Conservation (phyloP, 2,113 vertebrate species). For the Scalopus aquaticus region DNA sequence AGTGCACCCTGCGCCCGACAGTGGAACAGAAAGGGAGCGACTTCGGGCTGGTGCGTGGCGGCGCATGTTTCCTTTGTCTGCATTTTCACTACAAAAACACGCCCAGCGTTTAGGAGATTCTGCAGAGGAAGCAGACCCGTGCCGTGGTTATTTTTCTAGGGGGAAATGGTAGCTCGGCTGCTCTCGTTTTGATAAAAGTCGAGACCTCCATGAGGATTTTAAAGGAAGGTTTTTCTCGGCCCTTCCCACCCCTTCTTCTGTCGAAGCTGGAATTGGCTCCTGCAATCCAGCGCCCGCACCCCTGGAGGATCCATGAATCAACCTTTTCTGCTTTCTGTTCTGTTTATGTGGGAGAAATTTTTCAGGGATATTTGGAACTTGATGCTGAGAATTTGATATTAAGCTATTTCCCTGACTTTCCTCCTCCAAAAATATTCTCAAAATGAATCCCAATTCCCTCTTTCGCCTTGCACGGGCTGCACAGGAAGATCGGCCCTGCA, state of each 20-base stretch:
- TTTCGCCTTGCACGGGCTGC: constrained; percentile 75
- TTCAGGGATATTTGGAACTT: background rate
- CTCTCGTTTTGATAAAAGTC: constrained; percentile 36
- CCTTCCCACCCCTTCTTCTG: background rate
- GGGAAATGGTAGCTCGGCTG: constrained; percentile 36
- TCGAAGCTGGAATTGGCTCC: background rate
- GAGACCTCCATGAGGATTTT: background rate
- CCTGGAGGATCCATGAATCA: background rate
- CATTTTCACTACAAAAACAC: constrained; percentile 71
- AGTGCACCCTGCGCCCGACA: constrained; percentile 67
- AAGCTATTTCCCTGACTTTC: background rate
- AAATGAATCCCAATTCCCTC: background rate
- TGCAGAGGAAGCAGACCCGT: constrained; percentile 28
- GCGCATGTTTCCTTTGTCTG: background rate
- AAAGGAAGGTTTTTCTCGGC: background rate
- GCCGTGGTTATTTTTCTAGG: background rate
- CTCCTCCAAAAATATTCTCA: background rate
- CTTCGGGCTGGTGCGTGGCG: too few species aligned
- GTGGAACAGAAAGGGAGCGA: background rate
- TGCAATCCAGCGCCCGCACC: background rate
- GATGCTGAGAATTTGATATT: background rate
- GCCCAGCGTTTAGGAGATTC: constrained; percentile 66
- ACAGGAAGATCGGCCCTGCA: constrained; percentile 77
- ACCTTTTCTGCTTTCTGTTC: background rate
- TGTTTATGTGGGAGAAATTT: background rate